These are phyloP conservation scores for Lamprologus speciosus DNA, from an alignment of 2,113 vertebrate genomes.

Conservation along the genomic window DNA sequence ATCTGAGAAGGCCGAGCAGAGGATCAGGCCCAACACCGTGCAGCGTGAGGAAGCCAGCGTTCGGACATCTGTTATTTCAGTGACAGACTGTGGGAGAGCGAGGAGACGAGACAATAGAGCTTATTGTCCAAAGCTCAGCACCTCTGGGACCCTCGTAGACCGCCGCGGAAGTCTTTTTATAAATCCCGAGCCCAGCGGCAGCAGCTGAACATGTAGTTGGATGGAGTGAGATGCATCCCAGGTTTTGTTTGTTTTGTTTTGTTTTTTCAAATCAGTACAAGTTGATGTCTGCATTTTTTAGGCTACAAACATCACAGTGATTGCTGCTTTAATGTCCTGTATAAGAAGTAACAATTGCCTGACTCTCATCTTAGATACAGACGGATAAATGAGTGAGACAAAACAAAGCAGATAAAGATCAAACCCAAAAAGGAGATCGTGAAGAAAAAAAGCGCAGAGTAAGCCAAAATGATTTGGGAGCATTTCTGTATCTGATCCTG, in stretches of 20 bases:
- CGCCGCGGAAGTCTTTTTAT: conserved; percentile 53
- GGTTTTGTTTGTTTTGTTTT: background rate
- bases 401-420: background rate
- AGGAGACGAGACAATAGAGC: conserved; percentile 47
- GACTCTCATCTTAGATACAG: background rate
- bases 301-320: background rate
- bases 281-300: background rate
- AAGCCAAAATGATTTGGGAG: background rate
- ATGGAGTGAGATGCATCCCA: background rate
- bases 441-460: fast-evolving
- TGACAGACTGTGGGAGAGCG: conserved; percentile 28
- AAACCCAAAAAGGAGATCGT: background rate
- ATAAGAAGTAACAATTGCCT: background rate
- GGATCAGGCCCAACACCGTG: background rate
- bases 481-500: background rate
- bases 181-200: conserved; percentile 16
- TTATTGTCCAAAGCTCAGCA: conserved; percentile 44
- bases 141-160: conserved; percentile 22
- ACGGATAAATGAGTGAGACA: background rate
- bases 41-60: conserved; percentile 7
- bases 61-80: conserved; percentile 54
- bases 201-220: background rate
- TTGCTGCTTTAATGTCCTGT: background rate
- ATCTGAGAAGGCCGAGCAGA: background rate
- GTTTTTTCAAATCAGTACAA: background rate